Evolutionary conservation across 1,140 invertebrate genomes (phyloP).

Genomic region (Nomia melanderi): DNA sequence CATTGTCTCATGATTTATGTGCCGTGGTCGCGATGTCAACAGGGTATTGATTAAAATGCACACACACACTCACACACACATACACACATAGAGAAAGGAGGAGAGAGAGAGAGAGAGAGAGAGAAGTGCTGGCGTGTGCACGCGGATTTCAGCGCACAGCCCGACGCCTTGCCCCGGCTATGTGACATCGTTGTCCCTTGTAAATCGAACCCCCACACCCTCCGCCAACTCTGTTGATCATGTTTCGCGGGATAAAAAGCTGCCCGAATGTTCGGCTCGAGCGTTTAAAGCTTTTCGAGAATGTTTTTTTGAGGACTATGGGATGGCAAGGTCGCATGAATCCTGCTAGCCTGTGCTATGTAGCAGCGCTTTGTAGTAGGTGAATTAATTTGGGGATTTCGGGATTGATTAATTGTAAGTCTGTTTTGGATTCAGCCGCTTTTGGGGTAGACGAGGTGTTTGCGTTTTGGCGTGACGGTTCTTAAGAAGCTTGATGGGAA

Average conservation of each 20-base stretch:
- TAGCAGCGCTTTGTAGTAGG: no score
- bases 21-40: conserved; percentile 65
- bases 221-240: conserved; percentile 21
- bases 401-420: no score
- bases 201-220: conserved; percentile 48
- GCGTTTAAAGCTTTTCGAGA: no score
- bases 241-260: conserved; percentile 54
- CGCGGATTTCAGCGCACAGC: neutral
- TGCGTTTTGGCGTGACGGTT: no score
- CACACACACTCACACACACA: conserved; percentile 28
- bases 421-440: no score
- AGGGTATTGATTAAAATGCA: conserved; percentile 72
- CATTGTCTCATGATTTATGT: conserved; percentile 75
- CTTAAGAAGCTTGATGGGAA: no score
- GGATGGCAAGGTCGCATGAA: no score
- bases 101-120: no score
- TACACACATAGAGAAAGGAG: neutral
- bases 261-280: conserved; percentile 1
- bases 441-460: no score
- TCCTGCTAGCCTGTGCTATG: no score
- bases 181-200: conserved; percentile 59
- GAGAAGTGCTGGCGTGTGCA: conserved; percentile 4
- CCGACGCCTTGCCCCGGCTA: neutral
- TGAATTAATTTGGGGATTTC: no score
- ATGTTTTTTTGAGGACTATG: no score